Percentiles rank a stretch among this genome's conserved stretches.
phyloP scores from a whole-genome alignment of 2,113 vertebrate species.

The Otolemur garnettii region DNA sequence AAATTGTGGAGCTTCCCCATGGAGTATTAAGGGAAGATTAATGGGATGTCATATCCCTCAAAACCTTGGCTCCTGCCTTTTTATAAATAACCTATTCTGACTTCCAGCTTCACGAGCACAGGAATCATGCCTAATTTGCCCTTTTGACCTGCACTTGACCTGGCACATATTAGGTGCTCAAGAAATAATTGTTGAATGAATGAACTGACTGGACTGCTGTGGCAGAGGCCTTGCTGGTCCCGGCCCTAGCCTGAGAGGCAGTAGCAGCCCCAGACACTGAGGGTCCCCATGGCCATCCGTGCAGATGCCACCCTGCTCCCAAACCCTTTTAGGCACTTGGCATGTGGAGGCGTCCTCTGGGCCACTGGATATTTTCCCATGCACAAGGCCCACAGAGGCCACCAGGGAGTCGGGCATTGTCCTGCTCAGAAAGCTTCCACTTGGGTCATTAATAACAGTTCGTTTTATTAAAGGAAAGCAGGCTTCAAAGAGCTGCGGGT shows the following conservation, averaged over 20 bases:
- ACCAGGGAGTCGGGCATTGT: constrained; percentile 86
- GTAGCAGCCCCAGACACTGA: neutral
- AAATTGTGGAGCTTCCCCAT: neutral
- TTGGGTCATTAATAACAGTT: constrained; percentile 88
- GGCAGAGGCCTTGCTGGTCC: neutral
- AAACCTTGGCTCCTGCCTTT: neutral
- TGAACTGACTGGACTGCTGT: neutral
- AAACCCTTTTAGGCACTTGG: neutral
- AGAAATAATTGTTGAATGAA: neutral
- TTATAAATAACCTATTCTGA: neutral
- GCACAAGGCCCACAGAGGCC: neutral
- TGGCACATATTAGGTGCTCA: neutral
- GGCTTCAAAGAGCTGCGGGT: constrained; percentile 90
- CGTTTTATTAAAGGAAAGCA: constrained; percentile 91
- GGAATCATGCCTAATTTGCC: neutral
- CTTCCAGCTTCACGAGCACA: neutral
- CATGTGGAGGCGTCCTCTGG: neutral
- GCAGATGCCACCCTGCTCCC: neutral
- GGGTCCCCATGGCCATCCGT: rapidly evolving
- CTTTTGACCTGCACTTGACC: neutral
- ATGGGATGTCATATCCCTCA: neutral
- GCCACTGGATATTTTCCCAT: constrained; percentile 57
- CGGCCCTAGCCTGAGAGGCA: neutral
- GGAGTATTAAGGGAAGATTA: neutral
- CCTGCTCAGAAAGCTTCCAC: constrained; percentile 88